Conservation (phyloP, 2,113 vertebrate species). For the Mungos mungo region DNA sequence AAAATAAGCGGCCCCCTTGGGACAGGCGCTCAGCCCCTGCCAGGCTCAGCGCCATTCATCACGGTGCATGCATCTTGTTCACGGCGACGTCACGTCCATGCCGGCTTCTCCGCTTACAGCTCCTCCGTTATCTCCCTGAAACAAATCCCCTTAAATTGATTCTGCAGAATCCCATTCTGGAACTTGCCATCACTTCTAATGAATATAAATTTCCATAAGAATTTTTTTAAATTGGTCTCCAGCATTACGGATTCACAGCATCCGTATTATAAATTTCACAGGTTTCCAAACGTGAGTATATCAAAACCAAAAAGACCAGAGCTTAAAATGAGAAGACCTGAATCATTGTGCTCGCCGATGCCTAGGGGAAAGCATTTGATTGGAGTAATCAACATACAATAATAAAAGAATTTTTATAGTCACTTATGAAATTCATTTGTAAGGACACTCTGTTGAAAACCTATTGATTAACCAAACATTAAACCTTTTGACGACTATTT, state of each 20-base stretch:
- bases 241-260: neutral
- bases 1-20: neutral
- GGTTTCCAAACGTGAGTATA: neutral
- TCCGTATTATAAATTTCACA: neutral
- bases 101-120: neutral
- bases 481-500: neutral
- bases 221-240: neutral
- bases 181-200: neutral
- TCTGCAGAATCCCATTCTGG: neutral
- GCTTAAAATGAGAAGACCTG: neutral
- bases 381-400: accelerated
- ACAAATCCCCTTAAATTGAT: neutral
- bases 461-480: neutral
- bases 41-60: neutral
- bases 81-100: neutral
- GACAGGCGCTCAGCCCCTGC: neutral
- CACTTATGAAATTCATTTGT: neutral
- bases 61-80: neutral
- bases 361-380: neutral
- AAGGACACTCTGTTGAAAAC: neutral
- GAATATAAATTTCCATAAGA: neutral
- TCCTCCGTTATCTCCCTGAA: neutral
- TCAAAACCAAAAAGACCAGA: neutral
- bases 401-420: neutral
- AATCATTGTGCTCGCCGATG: neutral